Evolutionary conservation across 2,888 invertebrate genomes (phyloP).

Genomic region (Eubasilissa splendida): DNA sequence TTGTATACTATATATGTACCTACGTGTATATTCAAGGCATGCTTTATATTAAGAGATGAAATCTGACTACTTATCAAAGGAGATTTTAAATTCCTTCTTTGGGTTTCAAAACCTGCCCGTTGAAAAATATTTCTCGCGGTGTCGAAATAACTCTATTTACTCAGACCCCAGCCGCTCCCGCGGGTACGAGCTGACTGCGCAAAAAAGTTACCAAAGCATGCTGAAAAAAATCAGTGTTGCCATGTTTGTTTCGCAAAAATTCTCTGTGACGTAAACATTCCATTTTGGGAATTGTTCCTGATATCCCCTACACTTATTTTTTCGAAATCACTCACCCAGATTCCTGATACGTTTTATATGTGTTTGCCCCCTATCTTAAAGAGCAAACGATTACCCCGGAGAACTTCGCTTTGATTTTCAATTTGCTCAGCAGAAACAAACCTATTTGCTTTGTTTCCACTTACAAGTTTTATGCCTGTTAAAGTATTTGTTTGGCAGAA

Average conservation of each 20-base stretch:
- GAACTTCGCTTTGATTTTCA: conserved; percentile 55
- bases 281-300: conserved; percentile 33
- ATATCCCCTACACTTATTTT: conserved; percentile 24
- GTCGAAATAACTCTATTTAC: conserved; percentile 9
- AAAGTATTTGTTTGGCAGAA: conserved; percentile 46
- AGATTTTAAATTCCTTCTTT: no score
- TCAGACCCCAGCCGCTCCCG: conserved; percentile 4
- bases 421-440: conserved; percentile 50
- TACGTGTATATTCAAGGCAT: no score
- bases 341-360: conserved; percentile 44
- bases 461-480: conserved; percentile 52
- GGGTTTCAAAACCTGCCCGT: no score
- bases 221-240: conserved; percentile 25
- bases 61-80: no score
- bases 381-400: conserved; percentile 53
- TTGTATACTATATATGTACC: no score
- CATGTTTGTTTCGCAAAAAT: conserved; percentile 22
- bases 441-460: conserved; percentile 49
- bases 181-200: conserved; percentile 21
- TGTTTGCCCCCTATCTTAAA: conserved; percentile 51
- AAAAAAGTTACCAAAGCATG: conserved; percentile 11
- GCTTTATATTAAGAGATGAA: no score
- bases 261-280: conserved; percentile 32
- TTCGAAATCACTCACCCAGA: conserved; percentile 37
- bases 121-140: background rate